Conservation (phyloP, 2,888 invertebrate genomes). For the Carabus problematicus region DNA sequence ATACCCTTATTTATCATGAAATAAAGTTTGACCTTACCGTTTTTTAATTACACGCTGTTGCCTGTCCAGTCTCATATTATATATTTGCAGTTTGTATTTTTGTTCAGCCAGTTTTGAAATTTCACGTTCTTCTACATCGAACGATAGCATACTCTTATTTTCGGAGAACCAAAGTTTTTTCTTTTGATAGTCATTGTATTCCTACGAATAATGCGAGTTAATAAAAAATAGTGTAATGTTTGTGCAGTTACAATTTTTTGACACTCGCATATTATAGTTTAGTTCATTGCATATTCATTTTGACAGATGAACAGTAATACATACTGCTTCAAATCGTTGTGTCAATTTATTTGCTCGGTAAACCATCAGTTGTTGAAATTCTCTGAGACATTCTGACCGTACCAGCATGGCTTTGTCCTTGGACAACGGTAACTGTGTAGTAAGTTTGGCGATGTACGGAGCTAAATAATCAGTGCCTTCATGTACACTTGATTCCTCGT, state of each 20-base stretch:
- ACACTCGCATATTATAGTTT: too few relatives aligned
- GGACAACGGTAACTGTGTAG: constrained; percentile 56
- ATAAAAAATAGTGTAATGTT: constrained; percentile 1
- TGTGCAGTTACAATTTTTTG: too few relatives aligned
- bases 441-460: constrained; percentile 69
- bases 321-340: constrained; percentile 69
- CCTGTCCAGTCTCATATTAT: constrained; percentile 69
- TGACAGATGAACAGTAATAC: too few relatives aligned
- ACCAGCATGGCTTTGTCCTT: constrained; percentile 60
- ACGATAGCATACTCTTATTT: constrained; percentile 65
- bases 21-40: constrained; percentile 49
- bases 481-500: constrained; percentile 68
- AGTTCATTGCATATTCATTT: too few relatives aligned
- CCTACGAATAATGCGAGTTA: constrained; percentile 54
- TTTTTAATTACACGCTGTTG: constrained; percentile 66
- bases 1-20: too few relatives aligned
- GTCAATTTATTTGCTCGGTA: constrained; percentile 71
- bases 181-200: constrained; percentile 62
- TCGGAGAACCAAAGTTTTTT: constrained; percentile 67
- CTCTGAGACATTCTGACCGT: constrained; percentile 68
- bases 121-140: constrained; percentile 68
- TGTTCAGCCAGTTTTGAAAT: constrained; percentile 62
- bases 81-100: constrained; percentile 62
- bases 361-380: constrained; percentile 70
- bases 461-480: constrained; percentile 69